Evolutionary conservation across 2,888 invertebrate genomes (phyloP).

Genomic region (Hirtodrosophila histrioides): DNA sequence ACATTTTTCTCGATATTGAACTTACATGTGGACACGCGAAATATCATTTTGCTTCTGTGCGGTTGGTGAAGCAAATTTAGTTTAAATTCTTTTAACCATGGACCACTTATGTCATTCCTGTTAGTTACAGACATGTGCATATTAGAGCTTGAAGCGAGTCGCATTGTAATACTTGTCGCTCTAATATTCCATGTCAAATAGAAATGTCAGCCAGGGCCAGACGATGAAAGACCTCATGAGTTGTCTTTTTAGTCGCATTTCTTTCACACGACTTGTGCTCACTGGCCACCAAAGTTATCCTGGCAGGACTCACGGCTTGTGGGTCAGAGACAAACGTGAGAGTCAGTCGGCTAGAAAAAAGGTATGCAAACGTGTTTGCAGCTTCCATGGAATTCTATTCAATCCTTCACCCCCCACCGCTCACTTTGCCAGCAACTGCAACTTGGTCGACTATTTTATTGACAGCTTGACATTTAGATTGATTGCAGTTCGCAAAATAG

Average conservation of each 20-base stretch:
- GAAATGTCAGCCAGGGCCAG: constrained; percentile 11
- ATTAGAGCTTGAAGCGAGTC: not conserved
- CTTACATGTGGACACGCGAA: too few relatives aligned
- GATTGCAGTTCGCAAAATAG: constrained; percentile 67
- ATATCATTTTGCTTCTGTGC: too few relatives aligned
- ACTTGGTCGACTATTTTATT: constrained; percentile 73
- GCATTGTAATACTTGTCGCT: not conserved
- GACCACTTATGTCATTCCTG: too few relatives aligned
- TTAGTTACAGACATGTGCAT: constrained; percentile 8
- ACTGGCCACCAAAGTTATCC: constrained; percentile 20
- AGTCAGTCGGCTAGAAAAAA: constrained; percentile 57
- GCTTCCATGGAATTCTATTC: constrained; percentile 2
- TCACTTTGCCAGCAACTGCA: constrained; percentile 41
- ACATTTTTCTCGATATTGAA: too few relatives aligned
- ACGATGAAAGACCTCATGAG: not conserved
- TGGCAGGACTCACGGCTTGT: constrained; percentile 24
- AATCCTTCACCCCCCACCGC: not conserved
- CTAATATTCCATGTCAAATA: constrained; percentile 16
- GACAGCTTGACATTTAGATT: constrained; percentile 75
- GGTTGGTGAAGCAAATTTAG: too few relatives aligned
- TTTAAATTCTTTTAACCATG: too few relatives aligned
- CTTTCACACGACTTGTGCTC: constrained; percentile 64
- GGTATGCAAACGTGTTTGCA: constrained; percentile 70
- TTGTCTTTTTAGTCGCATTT: constrained; percentile 39
- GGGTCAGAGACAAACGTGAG: constrained; percentile 47